Evolutionary conservation across 2,797 vertebrate genomes (phyloP).

Genomic region (Brotula barbata): DNA sequence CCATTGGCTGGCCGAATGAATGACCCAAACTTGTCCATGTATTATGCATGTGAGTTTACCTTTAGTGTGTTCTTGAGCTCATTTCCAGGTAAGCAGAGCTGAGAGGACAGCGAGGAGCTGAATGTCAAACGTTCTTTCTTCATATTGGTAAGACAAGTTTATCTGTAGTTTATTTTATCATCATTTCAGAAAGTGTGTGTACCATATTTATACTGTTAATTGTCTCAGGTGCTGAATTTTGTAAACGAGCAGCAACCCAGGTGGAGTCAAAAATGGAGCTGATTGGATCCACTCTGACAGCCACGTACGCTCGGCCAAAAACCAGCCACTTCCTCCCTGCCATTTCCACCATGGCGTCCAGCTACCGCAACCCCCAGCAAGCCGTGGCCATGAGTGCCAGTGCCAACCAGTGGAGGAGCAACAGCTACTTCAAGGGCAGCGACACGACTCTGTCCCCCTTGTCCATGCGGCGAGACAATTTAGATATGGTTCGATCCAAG

Average conservation of each 20-base stretch:
- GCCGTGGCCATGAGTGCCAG: conserved; percentile 73
- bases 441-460: conserved; percentile 68
- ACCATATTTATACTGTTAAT: background rate
- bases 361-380: conserved; percentile 81
- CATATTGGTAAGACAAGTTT: conserved; percentile 43
- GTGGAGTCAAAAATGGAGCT: conserved; percentile 79
- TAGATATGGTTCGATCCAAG: conserved; percentile 78
- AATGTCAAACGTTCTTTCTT: background rate
- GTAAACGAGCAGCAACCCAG: conserved; percentile 5
- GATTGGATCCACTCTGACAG: conserved; percentile 82
- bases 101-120: conserved; percentile 33
- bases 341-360: conserved; percentile 84
- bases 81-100: conserved; percentile 66
- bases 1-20: conserved; percentile 73
- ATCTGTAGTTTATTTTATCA: too few relatives aligned
- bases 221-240: background rate
- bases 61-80: conserved; percentile 72
- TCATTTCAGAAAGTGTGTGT: background rate
- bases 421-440: conserved; percentile 79
- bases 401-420: conserved; percentile 84
- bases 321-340: conserved; percentile 86
- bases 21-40: conserved; percentile 70
- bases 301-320: conserved; percentile 82
- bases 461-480: conserved; percentile 72
- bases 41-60: conserved; percentile 75